Evolutionary conservation across 2,888 invertebrate genomes (phyloP), one percentile per base, ranked within the genome.

Genomic region (Thysanoteuthis rhombus): DNA sequence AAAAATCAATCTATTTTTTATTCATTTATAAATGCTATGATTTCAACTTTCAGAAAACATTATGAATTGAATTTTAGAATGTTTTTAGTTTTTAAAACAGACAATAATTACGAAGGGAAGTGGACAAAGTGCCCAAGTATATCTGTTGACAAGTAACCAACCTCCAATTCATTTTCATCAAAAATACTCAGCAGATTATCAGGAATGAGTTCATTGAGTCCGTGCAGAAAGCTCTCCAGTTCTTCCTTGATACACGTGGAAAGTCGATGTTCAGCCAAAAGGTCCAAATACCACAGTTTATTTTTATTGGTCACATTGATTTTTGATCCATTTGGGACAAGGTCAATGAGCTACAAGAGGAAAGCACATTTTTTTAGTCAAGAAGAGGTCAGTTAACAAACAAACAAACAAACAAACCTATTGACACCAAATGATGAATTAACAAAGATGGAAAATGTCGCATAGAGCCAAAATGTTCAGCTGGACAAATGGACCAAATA

Each of bases 131-230:
- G 39, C 28, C 25, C 0, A 16, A 12, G 8, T 32, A 22, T n/a
- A n/a, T n/a, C n/a, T n/a, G n/a, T n/a, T n/a, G n/a, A n/a, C n/a
- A n/a, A n/a, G 12, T 1, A 1, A 89, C 97, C 97, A 97, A 99
- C 98, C 98, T 99, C 99, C 45, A 99, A 97, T 97, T 99, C 99
- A 97, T 99, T 99, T 97, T 99, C 99, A 97, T 99, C 99, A 97
- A 99, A 99, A 97, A 99, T 99, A 96, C 98, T 98, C 94, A 99
- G 98, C 95, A 99, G 98, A 97, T 99, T 98, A 97, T 99, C 99
- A 10, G 99, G 99, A 96, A 99, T 98, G 90, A 99, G 98, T 97
- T 98, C 98, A 97, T 98, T 98, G 93, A 99, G 98, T 0, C 99
- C 99, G 96, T 98, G 98, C 93, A 99, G 98, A 97, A 99, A 99